Evolutionary conservation across 2,113 vertebrate species (phyloP).

Genomic region (Pimephales promelas): DNA sequence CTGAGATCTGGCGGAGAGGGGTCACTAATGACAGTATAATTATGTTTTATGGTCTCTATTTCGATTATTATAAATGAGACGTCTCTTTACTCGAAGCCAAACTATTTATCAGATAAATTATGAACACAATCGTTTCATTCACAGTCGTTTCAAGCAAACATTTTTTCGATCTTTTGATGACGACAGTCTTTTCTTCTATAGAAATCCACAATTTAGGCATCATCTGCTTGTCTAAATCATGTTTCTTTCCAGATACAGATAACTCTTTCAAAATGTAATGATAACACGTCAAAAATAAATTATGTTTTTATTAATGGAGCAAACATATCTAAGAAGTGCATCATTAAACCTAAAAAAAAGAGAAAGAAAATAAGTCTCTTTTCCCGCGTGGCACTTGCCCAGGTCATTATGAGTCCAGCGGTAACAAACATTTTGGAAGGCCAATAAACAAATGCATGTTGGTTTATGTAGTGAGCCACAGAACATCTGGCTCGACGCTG

Average conservation of each 20-base stretch:
- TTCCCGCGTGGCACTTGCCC: constrained; percentile 57
- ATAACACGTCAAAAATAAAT: constrained; percentile 4
- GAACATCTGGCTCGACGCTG: constrained; percentile 80
- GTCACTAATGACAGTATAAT: constrained; percentile 45
- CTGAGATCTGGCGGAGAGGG: constrained; percentile 43
- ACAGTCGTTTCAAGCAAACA: neutral
- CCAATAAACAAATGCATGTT: constrained; percentile 82
- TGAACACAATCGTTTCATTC: neutral
- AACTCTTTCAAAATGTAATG: neutral
- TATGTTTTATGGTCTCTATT: constrained; percentile 47
- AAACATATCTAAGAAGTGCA: neutral
- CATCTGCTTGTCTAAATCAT: neutral
- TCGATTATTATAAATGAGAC: constrained; percentile 44
- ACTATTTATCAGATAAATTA: constrained; percentile 32
- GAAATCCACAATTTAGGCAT: neutral
- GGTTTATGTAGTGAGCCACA: constrained; percentile 81
- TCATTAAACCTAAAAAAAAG: constrained; percentile 38
- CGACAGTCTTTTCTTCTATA: neutral
- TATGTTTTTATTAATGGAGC: neutral
- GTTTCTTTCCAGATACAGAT: neutral
- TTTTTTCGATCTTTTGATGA: neutral
- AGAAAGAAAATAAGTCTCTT: constrained; percentile 14
- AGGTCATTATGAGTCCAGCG: constrained; percentile 75
- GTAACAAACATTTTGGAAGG: constrained; percentile 82
- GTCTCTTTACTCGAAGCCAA: constrained; percentile 25